Base-by-base conservation (phyloP, 2,888 invertebrate genomes). In the Unio pictorum region DNA sequence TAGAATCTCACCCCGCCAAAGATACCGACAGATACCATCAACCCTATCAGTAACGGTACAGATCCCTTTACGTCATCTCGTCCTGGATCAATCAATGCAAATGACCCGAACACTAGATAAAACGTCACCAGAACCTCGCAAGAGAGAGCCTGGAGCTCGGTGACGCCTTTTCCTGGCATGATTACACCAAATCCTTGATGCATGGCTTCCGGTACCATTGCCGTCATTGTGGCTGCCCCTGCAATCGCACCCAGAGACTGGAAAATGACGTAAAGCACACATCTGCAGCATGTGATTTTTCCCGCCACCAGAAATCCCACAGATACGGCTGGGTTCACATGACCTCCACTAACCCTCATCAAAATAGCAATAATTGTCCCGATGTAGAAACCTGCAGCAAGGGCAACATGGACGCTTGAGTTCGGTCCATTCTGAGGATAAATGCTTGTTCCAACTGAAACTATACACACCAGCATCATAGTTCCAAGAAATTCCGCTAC, bases 241-340 rank as follows among this genome's bases (percentile, higher is more conserved):
- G 79, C 68, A 4, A 84, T 69, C 3, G 80, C 69, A 5, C 83
- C 84, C 0, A 78, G 26, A 8, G 72, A 71, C 59, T 85, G 85
- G 20, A 78, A 76, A 3, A 81, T 55, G 11, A 75, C 67, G 69
- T 83, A 84, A 17, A 79, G 65, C 15, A 80, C 8, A 55, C 76
- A 79, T 26, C 81, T 65, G 26, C 76, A 28, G 17, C 64, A 26
- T 4, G 74, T 74, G 34, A 80, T 73, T 20, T 76, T 64, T 15
- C 81, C 71, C 2, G 71, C 69, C 3, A 77, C 72, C 15, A 80
- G 68, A 61, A 80, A 78, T 15, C 76, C 79, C 4, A 83, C 59
- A 11, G 78, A 79, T 11, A 86, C 69, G 11, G 82, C 80, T 7
- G 85, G 85, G 63, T 86, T 86, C 20, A 86, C 76, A 55, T 84